These are phyloP conservation scores for Apocrypta bakeri DNA, from an alignment of 1,140 invertebrate genomes.

Conservation along the genomic window DNA sequence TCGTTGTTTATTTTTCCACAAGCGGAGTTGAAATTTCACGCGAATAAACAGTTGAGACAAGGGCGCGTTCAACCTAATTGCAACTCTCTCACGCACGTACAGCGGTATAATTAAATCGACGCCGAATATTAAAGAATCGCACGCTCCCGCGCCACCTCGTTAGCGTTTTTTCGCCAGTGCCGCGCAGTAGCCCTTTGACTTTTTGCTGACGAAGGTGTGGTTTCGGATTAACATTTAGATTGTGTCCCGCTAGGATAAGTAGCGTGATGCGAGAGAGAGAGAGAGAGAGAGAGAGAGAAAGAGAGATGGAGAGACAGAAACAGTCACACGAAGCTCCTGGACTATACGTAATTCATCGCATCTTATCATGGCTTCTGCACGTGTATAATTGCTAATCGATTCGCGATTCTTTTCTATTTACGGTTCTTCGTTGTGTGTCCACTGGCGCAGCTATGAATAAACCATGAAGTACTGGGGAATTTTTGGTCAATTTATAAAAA, in stretches of 20 bases:
- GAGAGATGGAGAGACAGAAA: too few species aligned
- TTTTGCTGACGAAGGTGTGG: constrained; percentile 69
- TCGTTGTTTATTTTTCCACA: too few species aligned
- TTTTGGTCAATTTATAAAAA: too few species aligned
- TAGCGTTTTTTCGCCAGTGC: constrained; percentile 64
- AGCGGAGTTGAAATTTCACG: constrained; percentile 43
- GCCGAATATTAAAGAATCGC: constrained; percentile 34
- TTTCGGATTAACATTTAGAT: constrained; percentile 74
- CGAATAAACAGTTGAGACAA: not conserved
- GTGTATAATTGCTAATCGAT: too few species aligned
- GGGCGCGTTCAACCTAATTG: constrained; percentile 35
- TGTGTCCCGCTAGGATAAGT: constrained; percentile 54
- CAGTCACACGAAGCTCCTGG: too few species aligned
- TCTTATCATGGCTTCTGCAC: too few species aligned
- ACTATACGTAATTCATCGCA: too few species aligned
- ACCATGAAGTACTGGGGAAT: too few species aligned
- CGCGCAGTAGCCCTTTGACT: constrained; percentile 29
- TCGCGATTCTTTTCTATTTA: too few species aligned
- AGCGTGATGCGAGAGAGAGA: not conserved
- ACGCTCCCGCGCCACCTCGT: constrained; percentile 58
- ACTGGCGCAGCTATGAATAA: too few species aligned
- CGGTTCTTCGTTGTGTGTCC: too few species aligned
- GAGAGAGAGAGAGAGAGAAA: too few species aligned
- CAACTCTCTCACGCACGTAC: constrained; percentile 7
- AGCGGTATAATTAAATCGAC: constrained; percentile 51